Base-by-base conservation (phyloP, 2,113 vertebrate species). In the Puntigrus tetrazona region DNA sequence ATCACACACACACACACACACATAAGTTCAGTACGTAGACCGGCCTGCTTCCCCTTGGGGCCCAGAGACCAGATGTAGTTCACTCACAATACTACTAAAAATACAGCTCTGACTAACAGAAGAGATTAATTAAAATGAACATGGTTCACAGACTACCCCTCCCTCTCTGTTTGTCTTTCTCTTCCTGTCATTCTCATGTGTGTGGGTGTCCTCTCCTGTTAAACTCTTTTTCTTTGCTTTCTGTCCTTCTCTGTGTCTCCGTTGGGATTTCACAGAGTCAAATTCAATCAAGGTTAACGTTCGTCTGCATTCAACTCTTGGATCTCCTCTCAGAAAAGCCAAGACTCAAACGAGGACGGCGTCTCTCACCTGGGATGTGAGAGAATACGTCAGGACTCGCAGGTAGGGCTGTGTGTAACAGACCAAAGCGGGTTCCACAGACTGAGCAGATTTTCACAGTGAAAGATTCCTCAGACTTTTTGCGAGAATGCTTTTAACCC, bases 81-180 rank as follows among this genome's bases (percentile, higher is more conserved):
- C 88, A 88, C 92, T 93, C 92, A 94, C 91, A 91, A 91, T 91
- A 87, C 70, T 41, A 92, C 94, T 93, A 93, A 95, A 95, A 95
- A 95, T 93, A 94, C 89, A 88, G 85, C 88, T 57, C 80, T 89
- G 92, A 91, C 91, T 91, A 93, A 92, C 90, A 92, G 89, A 89
- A 87, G 83, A 92, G 89, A 90, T 89, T 89, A 87, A 91, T 93
- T 91, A 92, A 88, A 88, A 88, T 87, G 87, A 90, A 84, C 91
- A 91, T 81, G 90, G 79, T 91, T 92, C 91, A 91, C 61, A 91
- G 92, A 67, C 69, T 84, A 65, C 63, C 79, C 45, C 31, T 84
- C 76, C 84, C 69, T 61, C 75, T 74, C 38, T 13, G 84, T 86
- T 84, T 84, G 82, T 63, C 78, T 88, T 89, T 89, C 88, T 89